These are phyloP conservation scores for Sthenelais limicola DNA, from an alignment of 2,888 invertebrate genomes.

Conservation along the genomic window DNA sequence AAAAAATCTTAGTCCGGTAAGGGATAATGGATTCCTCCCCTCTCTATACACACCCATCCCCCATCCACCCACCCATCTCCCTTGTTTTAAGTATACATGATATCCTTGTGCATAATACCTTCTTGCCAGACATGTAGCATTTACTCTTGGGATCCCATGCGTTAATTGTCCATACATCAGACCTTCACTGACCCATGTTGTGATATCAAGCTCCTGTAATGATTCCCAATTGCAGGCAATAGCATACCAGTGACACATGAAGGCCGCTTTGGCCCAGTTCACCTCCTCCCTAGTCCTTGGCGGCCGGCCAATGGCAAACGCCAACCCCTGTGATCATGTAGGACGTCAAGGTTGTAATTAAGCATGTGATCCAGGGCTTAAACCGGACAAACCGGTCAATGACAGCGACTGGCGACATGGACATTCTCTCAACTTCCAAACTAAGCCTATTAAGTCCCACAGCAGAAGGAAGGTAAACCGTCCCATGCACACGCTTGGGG, in stretches of 20 bases:
- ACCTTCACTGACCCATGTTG: slow-evolving; percentile 14
- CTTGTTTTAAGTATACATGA: too few relatives aligned
- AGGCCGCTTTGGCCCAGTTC: slow-evolving; percentile 8
- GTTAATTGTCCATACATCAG: slow-evolving; percentile 35
- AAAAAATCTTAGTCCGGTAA: too few relatives aligned
- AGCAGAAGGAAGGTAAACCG: too few relatives aligned
- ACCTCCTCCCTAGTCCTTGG: too few relatives aligned
- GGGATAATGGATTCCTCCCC: too few relatives aligned
- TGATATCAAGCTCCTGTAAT: slow-evolving; percentile 19
- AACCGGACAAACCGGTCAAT: slow-evolving; percentile 31
- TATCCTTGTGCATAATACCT: too few relatives aligned
- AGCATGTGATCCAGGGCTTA: slow-evolving; percentile 23
- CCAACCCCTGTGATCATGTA: slow-evolving; percentile 14
- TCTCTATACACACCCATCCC: background rate
- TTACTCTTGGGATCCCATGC: too few relatives aligned
- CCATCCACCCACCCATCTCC: background rate
- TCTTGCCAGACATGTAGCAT: too few relatives aligned
- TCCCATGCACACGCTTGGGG: too few relatives aligned
- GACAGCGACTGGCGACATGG: slow-evolving; percentile 14
- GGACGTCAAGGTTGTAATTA: slow-evolving; percentile 24
- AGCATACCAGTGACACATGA: slow-evolving; percentile 21
- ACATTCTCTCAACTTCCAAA: slow-evolving; percentile 1
- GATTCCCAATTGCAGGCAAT: slow-evolving; percentile 29
- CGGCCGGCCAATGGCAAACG: slow-evolving; percentile 2
- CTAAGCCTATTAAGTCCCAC: too few relatives aligned